Evolutionary conservation across 1,140 invertebrate species (phyloP), one percentile per base, ranked within the genome.

Genomic region (Drosophila sulfurigaster): DNA sequence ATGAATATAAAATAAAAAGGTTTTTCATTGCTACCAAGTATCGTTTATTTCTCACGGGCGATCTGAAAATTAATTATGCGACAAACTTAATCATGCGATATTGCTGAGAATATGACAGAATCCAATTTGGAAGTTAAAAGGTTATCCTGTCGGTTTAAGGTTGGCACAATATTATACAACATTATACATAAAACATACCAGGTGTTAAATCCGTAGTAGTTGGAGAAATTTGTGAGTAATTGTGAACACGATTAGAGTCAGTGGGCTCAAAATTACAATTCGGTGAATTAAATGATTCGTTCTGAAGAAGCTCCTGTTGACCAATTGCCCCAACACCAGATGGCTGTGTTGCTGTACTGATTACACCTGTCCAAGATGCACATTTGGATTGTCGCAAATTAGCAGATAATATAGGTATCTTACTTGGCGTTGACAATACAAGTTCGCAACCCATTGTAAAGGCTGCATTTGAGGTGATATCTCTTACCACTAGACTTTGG

Each of bases 341-440:
- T 59, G 52, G 16, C n/a, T 45, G 28, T 64, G 67, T 2, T 41
- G 46, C 43, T 38, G 52, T 63, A 41, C 70, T 56, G 30, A 91
- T 93, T 60, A 92, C 93, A 1, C 94, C 94, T 70, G 93, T 93
- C 94, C 94, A 94, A 5, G 94, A 94, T 25, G 94, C 93, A 82
- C 94, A 94, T 81, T 94, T 94, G 70, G 94, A 94, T 51, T 94
- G 89, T 15, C 92, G 89, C 46, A 68, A 52, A 74, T 70, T 80
- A 0, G 75, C 59, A 49, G 79, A 85, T 35, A 90, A 66, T 20
- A 92, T 64, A 46, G 92, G 92, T 54, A 92, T 92, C 75, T 92
- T 92, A 69, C 92, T 92, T 25, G 78, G 78, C 10, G 70, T 60
- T 5, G 41, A 43, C 5, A 62, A 32, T 43, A 70, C 41, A 10